Base-by-base conservation (phyloP, 1,140 invertebrate species). In the Diorhabda sublineata region DNA sequence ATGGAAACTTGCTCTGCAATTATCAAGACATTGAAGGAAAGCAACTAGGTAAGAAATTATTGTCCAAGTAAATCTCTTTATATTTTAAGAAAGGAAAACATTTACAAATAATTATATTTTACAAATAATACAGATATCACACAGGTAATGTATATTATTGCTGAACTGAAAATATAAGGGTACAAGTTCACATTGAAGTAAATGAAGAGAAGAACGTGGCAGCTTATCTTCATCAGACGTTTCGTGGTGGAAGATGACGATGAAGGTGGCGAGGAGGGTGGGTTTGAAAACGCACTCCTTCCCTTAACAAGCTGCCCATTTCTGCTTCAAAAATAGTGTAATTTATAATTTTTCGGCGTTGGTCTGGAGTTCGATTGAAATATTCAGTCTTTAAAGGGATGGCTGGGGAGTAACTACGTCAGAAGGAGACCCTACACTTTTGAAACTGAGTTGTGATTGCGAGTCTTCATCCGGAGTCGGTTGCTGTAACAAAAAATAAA, bases 1-100 rank as follows among this genome's bases (percentile, higher is more conserved):
- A 69, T 64, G 57, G 62, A 64, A 64, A 69, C 45, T 64, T 69
- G 62, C 57, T 57, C 61, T 8, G 62, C 62, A 68, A 64, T 64
- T 45, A 47, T 45, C 7, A 45, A 52, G 43, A 47, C 26, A 62
- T 61, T 62, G 66, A 67, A 67, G 42, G 45, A 47, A 42, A 52
- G 2, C 45, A 52, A 6, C 8, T 9, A 52, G 5, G 8, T 52
- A 52, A 26, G 26, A 26, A 26, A 26, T 26, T 26, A 26, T 26
- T 26, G 26, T 26, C 26, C 26, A 26, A 26, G 26, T 26, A 26
- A 26, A 26, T 26, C 26, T 26, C 26, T 26, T 26, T 26, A 26
- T 26, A 26, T 26, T 26, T 26, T 26, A 26, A 26, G 26, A 1
- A 26, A 26, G 26, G 26, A 26, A 26, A 26, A 26, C 26, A 26